phyloP scores from a whole-genome alignment of 2,797 vertebrate genomes.

The Knipowitschia caucasica region DNA sequence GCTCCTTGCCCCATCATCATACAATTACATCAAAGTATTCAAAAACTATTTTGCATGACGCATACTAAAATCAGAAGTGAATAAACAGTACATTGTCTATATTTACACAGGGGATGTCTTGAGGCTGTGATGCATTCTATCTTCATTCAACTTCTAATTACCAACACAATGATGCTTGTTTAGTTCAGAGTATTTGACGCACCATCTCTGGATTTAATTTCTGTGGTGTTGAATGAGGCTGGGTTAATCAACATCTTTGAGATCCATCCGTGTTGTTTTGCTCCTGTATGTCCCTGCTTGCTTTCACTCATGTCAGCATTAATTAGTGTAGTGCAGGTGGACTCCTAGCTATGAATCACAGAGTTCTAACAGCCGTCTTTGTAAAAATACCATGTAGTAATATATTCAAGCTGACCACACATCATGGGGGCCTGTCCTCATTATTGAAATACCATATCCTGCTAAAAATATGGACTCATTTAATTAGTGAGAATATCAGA shows the following conservation, averaged over 20 bases:
- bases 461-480: slow-evolving; percentile 3
- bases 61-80: too few relatives aligned
- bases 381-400: slow-evolving; percentile 36
- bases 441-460: slow-evolving; percentile 41
- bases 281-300: slow-evolving; percentile 44
- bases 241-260: slow-evolving; percentile 67
- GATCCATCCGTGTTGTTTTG: slow-evolving; percentile 50
- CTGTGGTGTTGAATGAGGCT: slow-evolving; percentile 47
- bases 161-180: slow-evolving; percentile 38
- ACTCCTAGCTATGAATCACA: slow-evolving; percentile 54
- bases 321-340: slow-evolving; percentile 67
- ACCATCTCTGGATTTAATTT: slow-evolving; percentile 58
- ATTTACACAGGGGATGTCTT: neutral
- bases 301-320: slow-evolving; percentile 67
- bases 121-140: slow-evolving; percentile 27
- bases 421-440: slow-evolving; percentile 33
- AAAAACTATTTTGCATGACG: too few relatives aligned
- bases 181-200: slow-evolving; percentile 53
- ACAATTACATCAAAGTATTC: too few relatives aligned
- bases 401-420: slow-evolving; percentile 23
- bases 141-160: slow-evolving; percentile 48
- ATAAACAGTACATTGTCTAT: too few relatives aligned
- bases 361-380: slow-evolving; percentile 44
- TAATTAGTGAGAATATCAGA: slow-evolving; percentile 17
- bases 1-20: too few relatives aligned